Percentiles rank a stretch among this genome's conserved stretches.
These are phyloP conservation scores for Hedychridium roseum DNA, from an alignment of 2,888 invertebrate genomes.

Conservation along the genomic window DNA sequence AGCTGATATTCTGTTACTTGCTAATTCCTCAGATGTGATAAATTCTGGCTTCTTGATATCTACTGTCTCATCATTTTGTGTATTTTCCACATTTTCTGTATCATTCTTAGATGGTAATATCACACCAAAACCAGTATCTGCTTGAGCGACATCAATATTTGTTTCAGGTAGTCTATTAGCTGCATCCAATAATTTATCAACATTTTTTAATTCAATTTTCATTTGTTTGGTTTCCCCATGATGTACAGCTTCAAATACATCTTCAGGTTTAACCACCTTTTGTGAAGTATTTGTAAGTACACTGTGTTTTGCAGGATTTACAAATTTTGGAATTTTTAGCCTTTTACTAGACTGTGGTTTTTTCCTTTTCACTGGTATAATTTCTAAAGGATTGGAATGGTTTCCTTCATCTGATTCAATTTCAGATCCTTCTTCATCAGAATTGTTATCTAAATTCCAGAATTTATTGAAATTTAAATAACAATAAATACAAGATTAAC, in stretches of 20 bases:
- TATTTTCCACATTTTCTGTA: slow-evolving; percentile 32
- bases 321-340: slow-evolving; percentile 68
- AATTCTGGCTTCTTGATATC: slow-evolving; percentile 54
- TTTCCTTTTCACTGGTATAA: slow-evolving; percentile 65
- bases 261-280: slow-evolving; percentile 63
- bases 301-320: slow-evolving; percentile 64
- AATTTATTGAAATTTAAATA: slow-evolving; percentile 3
- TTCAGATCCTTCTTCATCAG: slow-evolving; percentile 69
- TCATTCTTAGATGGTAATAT: slow-evolving; percentile 50
- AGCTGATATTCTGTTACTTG: slow-evolving; percentile 73
- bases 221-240: slow-evolving; percentile 59
- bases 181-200: slow-evolving; percentile 45
- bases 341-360: slow-evolving; percentile 60
- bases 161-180: slow-evolving; percentile 20
- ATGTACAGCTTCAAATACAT: slow-evolving; percentile 68
- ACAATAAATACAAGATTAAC: background rate
- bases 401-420: slow-evolving; percentile 71
- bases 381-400: slow-evolving; percentile 52
- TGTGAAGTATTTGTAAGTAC: slow-evolving; percentile 30
- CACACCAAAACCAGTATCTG: slow-evolving; percentile 55
- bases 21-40: slow-evolving; percentile 73
- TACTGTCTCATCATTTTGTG: slow-evolving; percentile 20
- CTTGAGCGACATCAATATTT: slow-evolving; percentile 21
- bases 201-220: slow-evolving; percentile 68
- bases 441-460: background rate